Evolutionary conservation across 2,113 vertebrate species (phyloP), one percentile per base, ranked within the genome.

Genomic region (Chionodraco myersi): DNA sequence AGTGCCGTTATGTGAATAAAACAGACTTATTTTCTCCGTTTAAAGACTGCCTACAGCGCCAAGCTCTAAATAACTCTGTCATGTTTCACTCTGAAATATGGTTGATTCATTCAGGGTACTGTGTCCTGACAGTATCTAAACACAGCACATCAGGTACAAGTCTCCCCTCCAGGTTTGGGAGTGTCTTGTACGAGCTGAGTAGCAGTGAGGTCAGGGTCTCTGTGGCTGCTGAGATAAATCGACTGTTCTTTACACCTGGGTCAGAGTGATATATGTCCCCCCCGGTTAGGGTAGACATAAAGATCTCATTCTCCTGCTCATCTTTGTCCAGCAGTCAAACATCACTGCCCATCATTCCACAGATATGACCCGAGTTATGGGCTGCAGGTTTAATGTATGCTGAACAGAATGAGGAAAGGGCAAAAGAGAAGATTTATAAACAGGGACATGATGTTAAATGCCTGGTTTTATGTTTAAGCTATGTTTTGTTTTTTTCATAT

Each of bases 221-320:
- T 59, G 53, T 44, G 18, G 63, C 77, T 58, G 4, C 14, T 53
- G 69, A 86, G 86, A 91, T 87, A 81, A 89, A 89, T 91, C 77
- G 80, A 76, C 72, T 79, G 65, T 75, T 77, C 70, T 90, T 90
- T 90, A 83, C 77, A 77, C 75, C 79, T 63, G 61, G 73, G 47
- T 75, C 67, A 10, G 65, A 71, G 66, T 87, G 86, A 91, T 91
- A 62, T 85, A 90, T 85, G 62, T 81, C 74, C 14, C 66, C 21
- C 41, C 8, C 6, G 70, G 79, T 70, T 62, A 69, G 67, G 49
- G 70, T 45, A 79, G 84, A 80, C 72, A 71, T 87, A 77, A 77
- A 87, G 63, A 86, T 77, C 81, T 77, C 48, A 23, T 61, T 76
- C 74, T 63, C 54, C 61, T 45, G 41, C 66, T 85, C 83, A 54